Evolutionary conservation across 2,797 vertebrate species (phyloP), one percentile per base, ranked within the genome.

Genomic region (Huso huso): DNA sequence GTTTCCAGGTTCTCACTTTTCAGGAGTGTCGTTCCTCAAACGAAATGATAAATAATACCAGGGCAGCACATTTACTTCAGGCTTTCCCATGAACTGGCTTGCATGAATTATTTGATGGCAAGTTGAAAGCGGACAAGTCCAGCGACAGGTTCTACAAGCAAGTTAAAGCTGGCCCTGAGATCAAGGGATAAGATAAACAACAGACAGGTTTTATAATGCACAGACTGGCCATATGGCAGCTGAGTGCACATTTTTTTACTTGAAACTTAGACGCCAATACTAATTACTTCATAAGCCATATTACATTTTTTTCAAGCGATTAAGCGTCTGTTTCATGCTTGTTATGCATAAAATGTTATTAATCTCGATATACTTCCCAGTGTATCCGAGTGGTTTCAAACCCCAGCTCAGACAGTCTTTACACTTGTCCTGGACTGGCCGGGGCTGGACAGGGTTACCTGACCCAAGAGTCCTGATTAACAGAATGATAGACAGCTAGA

Each of bases 211-310:
- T 37, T 37, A 37, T 37, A 37, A 37, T 37, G 5, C 37, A 9
- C 65, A 59, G 65, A 66, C 65, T 59, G 53, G n/a, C 65, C 65
- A 59, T 66, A 66, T 59, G 65, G 65, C 53, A 57, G n/a, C 11
- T 49, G 15, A 59, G 65, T 6, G 55, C 2, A 59, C 48, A 18
- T 58, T 48, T 66, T 65, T 60, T 13, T 48, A 59, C 53, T 49
- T 15, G 48, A 12, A 67, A 51, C 10, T 49, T 23, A n/a, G 11
- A 10, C 10, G 13, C 51, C n/a, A 9, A 10, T 51, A 10, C 58
- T 51, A 49, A 61, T 15, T 49, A 13, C 37, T 60, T 10, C 49
- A 48, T 51, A 50, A 51, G 48, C 50, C 49, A 12, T 60, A 57
- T 62, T 50, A 12, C 18, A 50, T 18, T n/a, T 37, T 37, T 37